Evolutionary conservation across 2,113 vertebrate species (phyloP), one percentile per base, ranked within the genome.

Genomic region (Amazona vittata): DNA sequence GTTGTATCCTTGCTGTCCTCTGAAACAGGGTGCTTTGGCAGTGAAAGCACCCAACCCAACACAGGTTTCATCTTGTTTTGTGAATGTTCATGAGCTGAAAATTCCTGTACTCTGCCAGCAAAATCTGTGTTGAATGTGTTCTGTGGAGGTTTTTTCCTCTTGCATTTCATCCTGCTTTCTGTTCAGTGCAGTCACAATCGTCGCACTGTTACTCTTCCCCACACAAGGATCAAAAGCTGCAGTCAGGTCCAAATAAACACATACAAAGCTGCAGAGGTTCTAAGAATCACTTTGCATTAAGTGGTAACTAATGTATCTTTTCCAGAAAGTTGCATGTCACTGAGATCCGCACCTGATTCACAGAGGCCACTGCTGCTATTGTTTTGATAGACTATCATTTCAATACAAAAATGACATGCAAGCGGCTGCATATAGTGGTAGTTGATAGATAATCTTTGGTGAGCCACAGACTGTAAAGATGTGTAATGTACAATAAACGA

Each of bases 361-460:
- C 12, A 25, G 55, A 57, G 57, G 16, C 44, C 46, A 6, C 35
- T 1, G 35, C 39, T 43, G 59, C 55, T 59, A 24, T 4, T 0
- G 0, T 11, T 33, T 14, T 5, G 31, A 62, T 31, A 41, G 47
- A 83, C 10, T 1, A 22, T 31, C n/a, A 29, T 67, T 57, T 71
- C 65, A 4, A 0, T 5, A 0, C 11, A 26, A 47, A 41, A 13
- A 17, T 1, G 13, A 17, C 13, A 4, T 5, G 12, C 15, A 8
- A 11, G 22, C 5, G n/a, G 33, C 43, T 29, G 2, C 2, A 17
- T 0, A 2, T 0, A 3, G 41, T 28, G 35, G 22, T 26, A 41
- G 12, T 0, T 43, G 46, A 15, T 22, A 35, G 64, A 33, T 13
- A 11, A 55, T 8, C 52, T 46, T 46, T 8, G 8, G 53, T 47